Evolutionary conservation across 35 echinoderm and acorn worm species (phyloP).

Genomic region (Apostichopus japonicus): DNA sequence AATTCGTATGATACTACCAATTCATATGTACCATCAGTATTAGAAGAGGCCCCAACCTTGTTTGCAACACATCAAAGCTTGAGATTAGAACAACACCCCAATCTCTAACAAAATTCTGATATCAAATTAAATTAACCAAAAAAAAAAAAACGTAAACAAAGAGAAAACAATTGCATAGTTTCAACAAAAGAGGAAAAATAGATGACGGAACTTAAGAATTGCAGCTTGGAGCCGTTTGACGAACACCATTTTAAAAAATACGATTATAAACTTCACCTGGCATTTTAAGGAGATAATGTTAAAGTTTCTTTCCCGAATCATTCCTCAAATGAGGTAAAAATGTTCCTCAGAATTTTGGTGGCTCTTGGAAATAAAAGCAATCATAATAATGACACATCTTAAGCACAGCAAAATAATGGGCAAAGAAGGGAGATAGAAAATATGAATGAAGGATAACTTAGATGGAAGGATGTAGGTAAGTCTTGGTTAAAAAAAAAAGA

Average conservation of each 20-base stretch:
- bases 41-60: background rate
- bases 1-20: too few relatives aligned
- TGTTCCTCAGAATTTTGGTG: background rate
- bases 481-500: too few relatives aligned
- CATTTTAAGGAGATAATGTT: background rate
- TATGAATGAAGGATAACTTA: too few relatives aligned
- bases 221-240: conserved; percentile 13
- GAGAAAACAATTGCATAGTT: conserved; percentile 50
- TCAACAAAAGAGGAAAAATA: conserved; percentile 49
- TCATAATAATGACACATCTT: background rate
- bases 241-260: background rate
- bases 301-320: background rate
- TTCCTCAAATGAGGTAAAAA: background rate
- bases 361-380: background rate
- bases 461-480: too few relatives aligned
- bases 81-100: background rate
- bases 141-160: conserved; percentile 22
- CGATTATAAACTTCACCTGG: background rate
- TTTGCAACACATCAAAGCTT: background rate
- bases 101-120: background rate
- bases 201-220: conserved; percentile 41
- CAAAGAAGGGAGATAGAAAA: background rate
- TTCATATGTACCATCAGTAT: background rate
- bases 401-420: background rate
- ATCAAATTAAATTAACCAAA: background rate